phyloP scores from a whole-genome alignment of 92 coral and sea anemone species.

The Palythoa grandis region DNA sequence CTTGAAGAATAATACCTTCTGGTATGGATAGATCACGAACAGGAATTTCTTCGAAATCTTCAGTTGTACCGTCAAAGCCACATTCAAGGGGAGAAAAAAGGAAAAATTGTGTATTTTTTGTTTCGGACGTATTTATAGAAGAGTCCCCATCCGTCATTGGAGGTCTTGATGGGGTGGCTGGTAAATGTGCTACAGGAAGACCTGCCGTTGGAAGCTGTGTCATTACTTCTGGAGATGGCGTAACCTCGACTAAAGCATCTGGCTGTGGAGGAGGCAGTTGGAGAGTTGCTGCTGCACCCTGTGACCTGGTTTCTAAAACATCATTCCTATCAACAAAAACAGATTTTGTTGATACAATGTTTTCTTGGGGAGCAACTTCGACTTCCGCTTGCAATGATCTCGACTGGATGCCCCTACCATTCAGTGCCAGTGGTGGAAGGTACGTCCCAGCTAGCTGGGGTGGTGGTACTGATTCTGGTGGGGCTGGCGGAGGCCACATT shows the following conservation, averaged over 20 bases:
- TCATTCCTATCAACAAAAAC: background rate
- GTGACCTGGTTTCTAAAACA: background rate
- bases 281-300: background rate
- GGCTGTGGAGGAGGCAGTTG: background rate
- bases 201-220: background rate
- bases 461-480: constrained; percentile 69
- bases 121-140: background rate
- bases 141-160: background rate
- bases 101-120: background rate
- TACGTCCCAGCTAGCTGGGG: background rate
- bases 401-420: background rate
- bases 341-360: background rate
- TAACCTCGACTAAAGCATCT: background rate
- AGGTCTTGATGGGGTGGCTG: background rate
- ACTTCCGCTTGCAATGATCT: constrained; percentile 3
- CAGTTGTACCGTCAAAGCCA: constrained; percentile 13
- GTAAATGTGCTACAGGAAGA: background rate
- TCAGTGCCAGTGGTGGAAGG: background rate
- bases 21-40: constrained; percentile 50
- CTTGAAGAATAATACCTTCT: constrained; percentile 45
- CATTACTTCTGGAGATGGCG: background rate
- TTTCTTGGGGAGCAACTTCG: background rate
- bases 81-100: constrained; percentile 33
- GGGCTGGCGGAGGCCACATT: constrained; percentile 91
- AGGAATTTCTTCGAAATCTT: constrained; percentile 76